Base-by-base conservation (phyloP, 1,140 invertebrate genomes). In the Scaptomyza montana region DNA sequence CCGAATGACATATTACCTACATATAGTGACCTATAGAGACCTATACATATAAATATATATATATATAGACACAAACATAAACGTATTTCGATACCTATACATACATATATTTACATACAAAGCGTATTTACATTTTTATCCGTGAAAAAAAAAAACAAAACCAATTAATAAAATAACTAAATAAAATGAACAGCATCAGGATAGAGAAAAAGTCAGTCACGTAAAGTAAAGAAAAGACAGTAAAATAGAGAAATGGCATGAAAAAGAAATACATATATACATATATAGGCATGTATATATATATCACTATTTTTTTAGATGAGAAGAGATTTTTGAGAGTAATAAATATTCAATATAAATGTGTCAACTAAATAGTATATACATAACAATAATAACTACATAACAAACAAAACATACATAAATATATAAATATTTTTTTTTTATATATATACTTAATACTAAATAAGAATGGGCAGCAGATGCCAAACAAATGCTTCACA, bases 1-100 rank as follows among this genome's bases (percentile, higher is more conserved):
- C 57, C 70, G 56, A 61, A 30, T 33, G 67, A 61, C 73, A 74
- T 62, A 66, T 60, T 73, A 76, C 76, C 77, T 66, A 41, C 46
- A 75, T 45, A 39, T 59, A 57, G 56, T 53, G 55, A 69, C 59
- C 79, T 56, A 61, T 54, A 49, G 16, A 69, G n/a, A 69, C 54
- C 49, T 36, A 63, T 25, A 62, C 12, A 55, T 54, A 62, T 2
- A 72, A 39, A 71, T 55, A 60, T 28, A 57, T n/a, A 50, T 46
- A 63, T 46, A 65, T 43, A 63, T 46, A n/a, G n/a, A n/a, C 16
- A 64, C 41, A 53, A 51, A 67, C 54, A 47, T 21, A 60, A 16
- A 62, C 39, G 60, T 69, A 74, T 41, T 47, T 57, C 33, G 33
- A 46, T 63, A 66, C 30, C 39, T 62, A 69, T 33, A 67, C 28